phyloP scores from a whole-genome alignment of 2,113 vertebrate species.

The Cynopterus brachyotis region DNA sequence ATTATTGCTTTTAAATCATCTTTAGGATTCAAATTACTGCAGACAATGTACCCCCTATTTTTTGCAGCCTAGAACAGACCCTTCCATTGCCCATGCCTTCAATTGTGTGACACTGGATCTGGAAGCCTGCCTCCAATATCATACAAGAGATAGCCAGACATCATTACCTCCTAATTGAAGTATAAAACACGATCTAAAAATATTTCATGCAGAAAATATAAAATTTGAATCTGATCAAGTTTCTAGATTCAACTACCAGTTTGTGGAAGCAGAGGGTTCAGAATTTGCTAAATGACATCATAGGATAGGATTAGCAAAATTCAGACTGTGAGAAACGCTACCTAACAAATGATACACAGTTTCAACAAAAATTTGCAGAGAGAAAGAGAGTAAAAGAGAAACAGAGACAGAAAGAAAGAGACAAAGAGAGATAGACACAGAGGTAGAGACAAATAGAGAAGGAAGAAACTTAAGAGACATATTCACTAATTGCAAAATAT shows the following conservation, averaged over 20 bases:
- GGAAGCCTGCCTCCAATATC: not conserved
- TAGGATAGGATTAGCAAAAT: not conserved
- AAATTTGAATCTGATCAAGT: not conserved
- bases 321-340: not conserved
- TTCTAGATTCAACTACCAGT: not conserved
- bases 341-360: not conserved
- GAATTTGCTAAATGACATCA: not conserved
- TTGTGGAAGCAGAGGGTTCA: not conserved
- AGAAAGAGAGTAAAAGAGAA: not conserved
- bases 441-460: not conserved
- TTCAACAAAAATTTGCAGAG: not conserved
- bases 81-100: accelerated
- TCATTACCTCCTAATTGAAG: not conserved
- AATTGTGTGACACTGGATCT: not conserved
- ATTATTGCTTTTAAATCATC: not conserved
- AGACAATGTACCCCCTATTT: not conserved
- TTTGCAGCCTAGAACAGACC: not conserved
- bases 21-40: not conserved
- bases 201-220: not conserved
- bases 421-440: not conserved
- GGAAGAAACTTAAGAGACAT: not conserved
- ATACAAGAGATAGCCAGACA: not conserved
- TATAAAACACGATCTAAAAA: not conserved
- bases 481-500: not conserved
- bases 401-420: too few relatives aligned